These are phyloP conservation scores for Etheostoma cragini DNA, from an alignment of 2,113 vertebrate species.

Conservation along the genomic window DNA sequence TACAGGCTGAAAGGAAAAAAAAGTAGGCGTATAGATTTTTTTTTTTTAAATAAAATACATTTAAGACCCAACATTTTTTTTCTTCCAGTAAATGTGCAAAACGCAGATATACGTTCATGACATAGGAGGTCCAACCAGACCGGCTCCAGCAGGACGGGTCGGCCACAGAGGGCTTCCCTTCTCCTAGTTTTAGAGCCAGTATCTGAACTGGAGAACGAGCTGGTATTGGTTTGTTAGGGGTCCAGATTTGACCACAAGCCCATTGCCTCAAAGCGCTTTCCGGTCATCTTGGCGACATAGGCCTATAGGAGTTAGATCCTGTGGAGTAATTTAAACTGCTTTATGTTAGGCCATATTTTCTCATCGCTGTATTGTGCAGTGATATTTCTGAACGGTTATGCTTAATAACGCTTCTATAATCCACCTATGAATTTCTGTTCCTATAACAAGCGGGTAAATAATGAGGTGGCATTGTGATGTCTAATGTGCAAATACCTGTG, in stretches of 20 bases:
- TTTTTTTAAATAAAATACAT: neutral
- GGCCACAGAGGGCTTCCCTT: neutral
- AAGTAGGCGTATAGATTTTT: neutral
- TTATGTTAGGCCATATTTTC: neutral
- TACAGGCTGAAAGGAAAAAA: neutral
- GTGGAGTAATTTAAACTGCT: no score
- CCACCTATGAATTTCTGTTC: neutral
- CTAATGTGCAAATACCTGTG: neutral
- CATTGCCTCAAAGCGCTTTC: neutral
- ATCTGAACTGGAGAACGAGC: neutral
- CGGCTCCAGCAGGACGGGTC: neutral
- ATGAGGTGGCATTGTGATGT: conserved; percentile 77
- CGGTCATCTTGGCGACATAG: neutral
- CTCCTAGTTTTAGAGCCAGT: conserved; percentile 2
- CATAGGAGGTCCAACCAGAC: neutral
- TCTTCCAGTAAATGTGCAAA: neutral
- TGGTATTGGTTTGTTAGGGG: neutral
- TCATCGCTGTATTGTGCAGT: neutral
- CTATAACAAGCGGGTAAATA: neutral
- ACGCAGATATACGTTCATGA: neutral
- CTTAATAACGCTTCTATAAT: neutral
- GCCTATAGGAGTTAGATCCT: neutral
- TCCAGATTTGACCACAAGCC: neutral
- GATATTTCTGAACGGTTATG: neutral
- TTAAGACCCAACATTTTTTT: neutral